These are phyloP conservation scores for Stegodyphus mimosarum DNA, from an alignment of 1,140 invertebrate species.

Conservation along the genomic window DNA sequence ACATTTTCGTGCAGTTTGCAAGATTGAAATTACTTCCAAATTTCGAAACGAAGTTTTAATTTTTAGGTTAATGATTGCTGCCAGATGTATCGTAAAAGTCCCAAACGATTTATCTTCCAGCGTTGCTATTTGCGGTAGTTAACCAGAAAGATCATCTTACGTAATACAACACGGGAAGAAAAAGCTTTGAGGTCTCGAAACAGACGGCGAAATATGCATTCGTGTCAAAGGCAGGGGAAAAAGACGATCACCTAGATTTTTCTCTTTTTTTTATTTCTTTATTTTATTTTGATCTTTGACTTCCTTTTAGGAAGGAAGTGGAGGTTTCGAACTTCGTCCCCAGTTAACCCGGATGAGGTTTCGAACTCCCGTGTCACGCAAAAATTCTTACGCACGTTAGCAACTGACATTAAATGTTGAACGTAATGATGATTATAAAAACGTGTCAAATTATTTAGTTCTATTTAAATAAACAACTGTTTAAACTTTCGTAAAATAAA, in stretches of 20 bases:
- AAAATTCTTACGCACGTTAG: too few relatives aligned
- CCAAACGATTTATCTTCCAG: background rate
- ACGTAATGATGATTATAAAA: too few relatives aligned
- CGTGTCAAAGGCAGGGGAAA: constrained; percentile 4
- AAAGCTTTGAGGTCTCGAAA: background rate
- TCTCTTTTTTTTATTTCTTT: background rate
- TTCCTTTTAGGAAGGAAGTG: constrained; percentile 40
- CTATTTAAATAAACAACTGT: too few relatives aligned
- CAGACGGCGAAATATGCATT: background rate
- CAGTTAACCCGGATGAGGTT: background rate
- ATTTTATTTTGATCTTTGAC: background rate
- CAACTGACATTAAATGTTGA: too few relatives aligned
- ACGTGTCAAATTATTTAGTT: too few relatives aligned
- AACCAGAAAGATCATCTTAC: constrained; percentile 19
- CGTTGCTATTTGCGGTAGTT: constrained; percentile 14
- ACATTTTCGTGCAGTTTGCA: too few relatives aligned
- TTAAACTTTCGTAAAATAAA: too few relatives aligned
- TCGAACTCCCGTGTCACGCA: background rate
- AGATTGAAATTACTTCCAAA: too few relatives aligned
- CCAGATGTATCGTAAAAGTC: too few relatives aligned
- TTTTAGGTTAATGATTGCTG: too few relatives aligned
- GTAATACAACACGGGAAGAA: background rate
- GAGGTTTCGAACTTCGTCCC: constrained; percentile 18
- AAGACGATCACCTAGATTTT: constrained; percentile 17
- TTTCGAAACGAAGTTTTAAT: too few relatives aligned